Percentiles rank a stretch among this genome's conserved stretches.
Conservation (phyloP, 2,797 vertebrate genomes). For the Thripadectes ignobilis region DNA sequence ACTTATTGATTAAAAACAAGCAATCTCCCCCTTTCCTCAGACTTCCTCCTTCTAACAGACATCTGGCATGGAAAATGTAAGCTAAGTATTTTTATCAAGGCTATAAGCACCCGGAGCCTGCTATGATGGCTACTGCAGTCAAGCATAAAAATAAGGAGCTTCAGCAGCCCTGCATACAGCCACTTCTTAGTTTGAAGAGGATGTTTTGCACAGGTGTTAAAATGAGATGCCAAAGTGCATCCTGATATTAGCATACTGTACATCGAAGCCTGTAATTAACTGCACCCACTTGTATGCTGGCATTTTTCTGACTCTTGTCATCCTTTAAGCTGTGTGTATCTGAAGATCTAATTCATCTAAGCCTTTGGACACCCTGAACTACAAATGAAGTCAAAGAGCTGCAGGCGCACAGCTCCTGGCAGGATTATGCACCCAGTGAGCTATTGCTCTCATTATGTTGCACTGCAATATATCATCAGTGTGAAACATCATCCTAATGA, state of each 20-base stretch:
- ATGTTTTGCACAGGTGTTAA: constrained; percentile 46
- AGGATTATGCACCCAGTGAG: constrained; percentile 70
- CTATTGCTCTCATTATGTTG: constrained; percentile 75
- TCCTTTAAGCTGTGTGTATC: constrained; percentile 16
- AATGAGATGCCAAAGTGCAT: neutral
- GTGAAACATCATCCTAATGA: constrained; percentile 76
- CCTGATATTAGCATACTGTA: constrained; percentile 3
- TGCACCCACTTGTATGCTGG: constrained; percentile 13
- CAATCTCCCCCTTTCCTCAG: neutral
- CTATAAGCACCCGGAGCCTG: neutral
- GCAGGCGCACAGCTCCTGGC: constrained; percentile 43
- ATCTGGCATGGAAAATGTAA: neutral
- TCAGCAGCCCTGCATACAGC: neutral
- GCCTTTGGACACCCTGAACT: constrained; percentile 15
- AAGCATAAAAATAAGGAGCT: neutral
- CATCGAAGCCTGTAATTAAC: constrained; percentile 25
- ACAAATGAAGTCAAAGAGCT: constrained; percentile 55
- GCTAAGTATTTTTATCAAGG: neutral
- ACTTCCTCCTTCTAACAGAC: neutral
- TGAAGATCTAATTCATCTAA: constrained; percentile 35
- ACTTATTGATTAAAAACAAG: constrained; percentile 29
- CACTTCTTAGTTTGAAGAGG: neutral
- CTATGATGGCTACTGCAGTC: neutral
- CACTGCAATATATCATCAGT: constrained; percentile 67
- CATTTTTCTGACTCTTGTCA: constrained; percentile 26